Percentiles rank a stretch among this genome's conserved stretches.
phyloP scores from a whole-genome alignment of 2,888 invertebrate genomes.

The Erebia palarica region DNA sequence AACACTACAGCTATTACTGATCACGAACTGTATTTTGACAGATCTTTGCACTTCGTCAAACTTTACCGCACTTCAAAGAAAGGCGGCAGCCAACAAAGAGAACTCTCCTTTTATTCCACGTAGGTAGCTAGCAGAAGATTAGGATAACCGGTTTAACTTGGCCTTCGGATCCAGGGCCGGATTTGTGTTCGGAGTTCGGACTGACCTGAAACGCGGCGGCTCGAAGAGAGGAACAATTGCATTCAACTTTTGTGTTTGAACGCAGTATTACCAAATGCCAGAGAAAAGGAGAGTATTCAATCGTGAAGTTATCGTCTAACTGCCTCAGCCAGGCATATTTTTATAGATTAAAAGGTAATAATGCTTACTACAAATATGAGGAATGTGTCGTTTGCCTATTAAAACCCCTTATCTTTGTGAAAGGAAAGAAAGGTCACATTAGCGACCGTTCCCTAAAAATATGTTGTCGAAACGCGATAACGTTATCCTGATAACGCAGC shows the following conservation, averaged over 20 bases:
- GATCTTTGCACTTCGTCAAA: conserved; percentile 14
- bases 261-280: not conserved
- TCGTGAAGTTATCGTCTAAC: not conserved
- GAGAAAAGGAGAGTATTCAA: not conserved
- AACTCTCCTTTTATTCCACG: conserved; percentile 44
- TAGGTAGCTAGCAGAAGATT: conserved; percentile 24
- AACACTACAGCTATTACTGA: not conserved
- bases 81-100: conserved; percentile 50
- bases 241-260: conserved; percentile 7
- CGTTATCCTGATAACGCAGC: conserved; percentile 30
- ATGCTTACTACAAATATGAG: conserved; percentile 14
- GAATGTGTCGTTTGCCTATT: conserved; percentile 26
- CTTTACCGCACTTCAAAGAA: conserved; percentile 45
- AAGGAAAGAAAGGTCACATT: conserved; percentile 45
- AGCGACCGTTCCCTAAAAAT: conserved; percentile 43
- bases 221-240: conserved; percentile 23
- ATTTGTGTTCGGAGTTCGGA: conserved; percentile 1
- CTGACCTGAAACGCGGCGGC: conserved; percentile 22
- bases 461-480: conserved; percentile 36
- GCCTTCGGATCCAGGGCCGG: conserved; percentile 16
- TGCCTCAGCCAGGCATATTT: not conserved
- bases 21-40: not conserved
- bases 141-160: conserved; percentile 26
- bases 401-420: conserved; percentile 40
- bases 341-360: not conserved